Evolutionary conservation across 2,113 vertebrate species (phyloP).

Genomic region (Chrysochloris asiatica): DNA sequence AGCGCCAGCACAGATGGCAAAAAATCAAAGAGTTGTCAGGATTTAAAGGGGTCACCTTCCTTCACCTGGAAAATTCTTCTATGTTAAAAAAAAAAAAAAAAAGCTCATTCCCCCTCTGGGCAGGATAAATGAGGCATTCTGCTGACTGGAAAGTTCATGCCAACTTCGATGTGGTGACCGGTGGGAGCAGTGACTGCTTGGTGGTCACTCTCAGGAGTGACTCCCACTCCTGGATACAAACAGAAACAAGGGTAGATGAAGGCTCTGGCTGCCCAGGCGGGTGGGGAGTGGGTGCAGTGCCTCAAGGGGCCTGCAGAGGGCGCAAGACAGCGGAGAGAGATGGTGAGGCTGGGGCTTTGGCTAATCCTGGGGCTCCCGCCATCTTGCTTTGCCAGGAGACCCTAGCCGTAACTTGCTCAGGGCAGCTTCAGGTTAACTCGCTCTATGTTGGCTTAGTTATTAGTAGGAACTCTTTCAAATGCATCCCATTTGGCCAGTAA

Average conservation of each 20-base stretch:
- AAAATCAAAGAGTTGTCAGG: background rate
- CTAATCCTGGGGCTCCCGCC: fast-evolving
- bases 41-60: conserved; percentile 11
- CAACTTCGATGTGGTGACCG: fast-evolving
- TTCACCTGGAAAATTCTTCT: background rate
- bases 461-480: fast-evolving
- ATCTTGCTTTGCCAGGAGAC: fast-evolving
- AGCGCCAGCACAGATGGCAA: background rate
- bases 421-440: fast-evolving
- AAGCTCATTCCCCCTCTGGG: background rate
- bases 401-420: fast-evolving
- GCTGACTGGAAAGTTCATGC: background rate
- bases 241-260: background rate
- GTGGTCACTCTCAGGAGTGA: background rate
- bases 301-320: background rate
- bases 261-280: background rate
- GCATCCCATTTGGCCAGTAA: no score
- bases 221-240: fast-evolving
- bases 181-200: background rate
- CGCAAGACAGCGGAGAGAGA: background rate
- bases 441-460: no score
- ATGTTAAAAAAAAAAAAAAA: background rate
- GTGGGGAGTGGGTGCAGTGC: fast-evolving
- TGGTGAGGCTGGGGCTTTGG: fast-evolving
- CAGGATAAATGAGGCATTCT: background rate